A percentile compares a stretch with the other conserved stretches of the same genome.
phyloP scores from a whole-genome alignment of 2,888 invertebrate genomes.

The Aspidapion aeneum region DNA sequence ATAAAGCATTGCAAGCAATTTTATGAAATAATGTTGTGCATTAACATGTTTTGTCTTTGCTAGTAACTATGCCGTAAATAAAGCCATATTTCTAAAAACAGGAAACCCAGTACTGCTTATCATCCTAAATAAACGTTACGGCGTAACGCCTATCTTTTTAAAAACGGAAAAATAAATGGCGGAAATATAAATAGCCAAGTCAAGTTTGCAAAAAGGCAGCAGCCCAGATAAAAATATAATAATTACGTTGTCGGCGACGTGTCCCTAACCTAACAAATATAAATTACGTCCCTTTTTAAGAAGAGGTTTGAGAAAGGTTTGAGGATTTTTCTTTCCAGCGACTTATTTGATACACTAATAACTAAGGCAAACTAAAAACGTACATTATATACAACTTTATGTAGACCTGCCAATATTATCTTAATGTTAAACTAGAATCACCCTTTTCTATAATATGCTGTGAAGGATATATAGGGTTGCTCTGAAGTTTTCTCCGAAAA shows the following conservation, averaged over 20 bases:
- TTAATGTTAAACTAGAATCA: too few species aligned
- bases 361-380: too few species aligned
- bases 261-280: slow-evolving; percentile 17
- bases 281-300: slow-evolving; percentile 19
- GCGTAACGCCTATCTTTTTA: background rate
- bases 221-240: background rate
- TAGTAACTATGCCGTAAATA: too few species aligned
- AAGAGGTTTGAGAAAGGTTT: slow-evolving; percentile 13
- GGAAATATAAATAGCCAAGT: background rate
- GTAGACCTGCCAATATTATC: too few species aligned
- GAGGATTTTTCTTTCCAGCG: background rate
- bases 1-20: too few species aligned
- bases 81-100: background rate
- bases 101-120: background rate
- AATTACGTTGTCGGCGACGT: slow-evolving; percentile 10
- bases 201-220: background rate
- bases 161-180: background rate
- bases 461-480: too few species aligned
- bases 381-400: too few species aligned
- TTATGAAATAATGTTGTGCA: too few species aligned
- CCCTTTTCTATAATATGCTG: too few species aligned
- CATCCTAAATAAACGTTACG: background rate
- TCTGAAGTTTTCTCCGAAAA: too few species aligned
- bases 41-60: too few species aligned
- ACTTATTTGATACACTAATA: too few species aligned